Conservation (phyloP, 2,113 vertebrate genomes). For the Castor canadensis region DNA sequence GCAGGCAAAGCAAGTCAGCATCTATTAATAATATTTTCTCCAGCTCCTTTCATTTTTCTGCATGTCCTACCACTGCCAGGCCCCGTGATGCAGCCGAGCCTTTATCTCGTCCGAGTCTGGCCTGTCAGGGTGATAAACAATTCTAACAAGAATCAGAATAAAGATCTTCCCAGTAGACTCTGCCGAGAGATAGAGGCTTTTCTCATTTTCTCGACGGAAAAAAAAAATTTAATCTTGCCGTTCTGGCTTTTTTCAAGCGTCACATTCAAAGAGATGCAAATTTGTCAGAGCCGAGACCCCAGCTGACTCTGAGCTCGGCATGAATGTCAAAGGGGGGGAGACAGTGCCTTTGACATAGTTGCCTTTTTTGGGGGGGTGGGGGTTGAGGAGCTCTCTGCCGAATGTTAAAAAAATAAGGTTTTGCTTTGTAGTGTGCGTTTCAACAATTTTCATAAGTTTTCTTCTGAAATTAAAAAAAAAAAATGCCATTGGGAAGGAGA, state of each 20-base stretch:
- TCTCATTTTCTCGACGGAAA: slow-evolving; percentile 99
- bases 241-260: slow-evolving; percentile 91
- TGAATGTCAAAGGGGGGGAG: slow-evolving; percentile 93
- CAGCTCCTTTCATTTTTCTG: slow-evolving; percentile 98
- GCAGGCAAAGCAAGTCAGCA: slow-evolving; percentile 99
- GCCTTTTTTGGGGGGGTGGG: slow-evolving; percentile 83
- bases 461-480: slow-evolving; percentile 88
- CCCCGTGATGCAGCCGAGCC: slow-evolving; percentile 98
- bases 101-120: slow-evolving; percentile 99
- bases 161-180: slow-evolving; percentile 99
- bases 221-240: slow-evolving; percentile 98
- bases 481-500: slow-evolving; percentile 84
- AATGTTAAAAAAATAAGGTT: slow-evolving; percentile 84
- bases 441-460: slow-evolving; percentile 91
- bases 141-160: slow-evolving; percentile 99
- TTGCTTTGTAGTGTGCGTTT: slow-evolving; percentile 88
- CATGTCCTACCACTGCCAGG: slow-evolving; percentile 99
- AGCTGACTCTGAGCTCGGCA: slow-evolving; percentile 92
- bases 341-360: slow-evolving; percentile 93
- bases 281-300: slow-evolving; percentile 94
- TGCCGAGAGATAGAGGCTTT: slow-evolving; percentile 96
- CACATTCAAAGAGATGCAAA: slow-evolving; percentile 99
- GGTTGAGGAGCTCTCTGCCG: slow-evolving; percentile 78
- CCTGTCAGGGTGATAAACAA: slow-evolving; percentile 99
- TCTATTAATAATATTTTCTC: slow-evolving; percentile 99